Conservation (phyloP, 2,888 invertebrate species). For the Drosophila yooni region DNA sequence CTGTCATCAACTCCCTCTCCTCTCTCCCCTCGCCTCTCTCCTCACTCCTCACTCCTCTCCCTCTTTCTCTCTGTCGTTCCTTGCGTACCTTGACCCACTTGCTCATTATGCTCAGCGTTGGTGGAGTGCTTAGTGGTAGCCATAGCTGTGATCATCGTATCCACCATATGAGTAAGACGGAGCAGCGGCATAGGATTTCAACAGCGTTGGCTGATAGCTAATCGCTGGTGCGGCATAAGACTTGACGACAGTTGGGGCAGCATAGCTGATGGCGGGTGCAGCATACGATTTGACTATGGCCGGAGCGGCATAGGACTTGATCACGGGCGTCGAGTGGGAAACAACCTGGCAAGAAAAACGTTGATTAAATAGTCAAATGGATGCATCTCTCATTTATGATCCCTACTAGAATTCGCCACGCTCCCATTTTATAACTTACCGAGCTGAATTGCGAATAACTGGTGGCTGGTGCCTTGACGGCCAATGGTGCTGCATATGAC, state of each 20-base stretch:
- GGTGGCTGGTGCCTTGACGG: conserved; percentile 84
- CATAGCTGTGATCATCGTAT: conserved; percentile 66
- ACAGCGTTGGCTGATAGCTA: conserved; percentile 65
- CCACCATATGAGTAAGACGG: conserved; percentile 56
- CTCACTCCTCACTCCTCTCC: conserved; percentile 1
- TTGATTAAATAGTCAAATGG: neutral
- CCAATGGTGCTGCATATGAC: conserved; percentile 65
- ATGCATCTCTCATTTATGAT: neutral
- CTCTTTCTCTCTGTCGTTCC: neutral
- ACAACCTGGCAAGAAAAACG: conserved; percentile 63
- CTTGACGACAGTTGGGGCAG: conserved; percentile 64
- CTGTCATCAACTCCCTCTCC: conserved; percentile 42
- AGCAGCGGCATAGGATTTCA: conserved; percentile 71
- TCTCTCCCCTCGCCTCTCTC: conserved; percentile 4
- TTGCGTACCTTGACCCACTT: conserved; percentile 6
- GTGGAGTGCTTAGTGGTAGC: conserved; percentile 61
- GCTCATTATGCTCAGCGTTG: conserved; percentile 9
- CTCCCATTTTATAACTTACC: conserved; percentile 63
- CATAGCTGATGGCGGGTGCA: conserved; percentile 69
- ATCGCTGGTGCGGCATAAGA: conserved; percentile 77
- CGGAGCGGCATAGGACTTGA: conserved; percentile 70
- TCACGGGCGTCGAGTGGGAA: conserved; percentile 72
- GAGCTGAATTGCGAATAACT: conserved; percentile 87
- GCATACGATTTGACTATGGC: conserved; percentile 66
- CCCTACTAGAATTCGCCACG: neutral